phyloP scores from a whole-genome alignment of 2,888 invertebrate species.

The Diabrotica balteata region DNA sequence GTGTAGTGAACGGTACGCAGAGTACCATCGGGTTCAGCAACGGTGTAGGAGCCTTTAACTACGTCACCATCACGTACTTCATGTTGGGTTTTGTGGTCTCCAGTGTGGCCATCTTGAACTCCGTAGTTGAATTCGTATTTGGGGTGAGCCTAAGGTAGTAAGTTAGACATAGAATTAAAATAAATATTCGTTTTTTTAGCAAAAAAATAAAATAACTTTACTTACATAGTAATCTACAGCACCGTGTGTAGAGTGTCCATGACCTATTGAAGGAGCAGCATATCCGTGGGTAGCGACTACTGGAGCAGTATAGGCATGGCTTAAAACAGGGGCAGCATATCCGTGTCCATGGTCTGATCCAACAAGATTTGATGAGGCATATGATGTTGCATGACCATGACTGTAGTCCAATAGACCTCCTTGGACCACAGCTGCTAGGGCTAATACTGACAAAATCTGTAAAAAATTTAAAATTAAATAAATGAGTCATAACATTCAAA shows the following conservation, averaged over 20 bases:
- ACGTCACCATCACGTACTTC: conserved; percentile 66
- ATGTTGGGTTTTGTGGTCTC: conserved; percentile 62
- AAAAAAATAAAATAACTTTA: background rate
- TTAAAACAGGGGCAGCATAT: conserved; percentile 22
- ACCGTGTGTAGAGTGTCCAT: conserved; percentile 29
- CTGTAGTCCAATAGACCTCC: conserved; percentile 40
- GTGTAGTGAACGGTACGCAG: conserved; percentile 70
- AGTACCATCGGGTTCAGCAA: conserved; percentile 70
- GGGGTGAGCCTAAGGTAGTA: conserved; percentile 47
- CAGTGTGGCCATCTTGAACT: conserved; percentile 66
- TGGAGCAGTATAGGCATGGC: conserved; percentile 26
- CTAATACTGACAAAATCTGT: conserved; percentile 38
- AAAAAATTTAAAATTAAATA: conserved; percentile 12
- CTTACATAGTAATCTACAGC: conserved; percentile 43
- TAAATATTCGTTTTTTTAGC: too few relatives aligned
- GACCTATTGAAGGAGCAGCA: conserved; percentile 11
- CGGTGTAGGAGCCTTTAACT: conserved; percentile 69
- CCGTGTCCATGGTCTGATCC: background rate
- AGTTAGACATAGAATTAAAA: too few relatives aligned
- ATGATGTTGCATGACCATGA: conserved; percentile 19
- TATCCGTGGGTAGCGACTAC: conserved; percentile 14
- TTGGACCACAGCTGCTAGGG: conserved; percentile 40
- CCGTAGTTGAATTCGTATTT: conserved; percentile 66
- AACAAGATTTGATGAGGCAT: conserved; percentile 1
- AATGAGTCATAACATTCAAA: too few relatives aligned